These are phyloP conservation scores for Aricia artaxerxes DNA, from an alignment of 2,888 invertebrate species.

Conservation along the genomic window DNA sequence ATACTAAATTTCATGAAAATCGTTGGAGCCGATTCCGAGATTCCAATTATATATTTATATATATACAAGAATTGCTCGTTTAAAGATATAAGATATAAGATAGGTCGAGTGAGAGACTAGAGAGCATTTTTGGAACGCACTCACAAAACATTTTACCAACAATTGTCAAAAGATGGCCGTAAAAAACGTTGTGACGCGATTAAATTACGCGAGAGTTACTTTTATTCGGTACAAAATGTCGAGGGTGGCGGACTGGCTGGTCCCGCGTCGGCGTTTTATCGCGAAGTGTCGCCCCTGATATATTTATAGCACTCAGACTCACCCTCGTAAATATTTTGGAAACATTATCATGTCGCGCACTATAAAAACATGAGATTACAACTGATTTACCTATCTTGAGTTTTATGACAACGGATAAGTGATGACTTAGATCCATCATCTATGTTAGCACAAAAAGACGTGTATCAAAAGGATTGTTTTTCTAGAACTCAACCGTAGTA, in stretches of 20 bases:
- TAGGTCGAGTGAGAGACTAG: too few species aligned
- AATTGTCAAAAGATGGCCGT: conserved; percentile 37
- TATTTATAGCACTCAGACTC: conserved; percentile 67
- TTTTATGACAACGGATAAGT: conserved; percentile 12
- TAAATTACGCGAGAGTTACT: conserved; percentile 64
- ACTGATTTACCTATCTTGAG: conserved; percentile 26
- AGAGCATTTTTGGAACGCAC: neutral
- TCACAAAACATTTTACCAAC: conserved; percentile 22
- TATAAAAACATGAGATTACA: conserved; percentile 31
- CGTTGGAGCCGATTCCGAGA: too few species aligned
- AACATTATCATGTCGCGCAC: conserved; percentile 57
- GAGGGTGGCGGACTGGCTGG: conserved; percentile 43
- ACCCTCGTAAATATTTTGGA: conserved; percentile 61
- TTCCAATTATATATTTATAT: too few species aligned
- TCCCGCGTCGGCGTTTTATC: conserved; percentile 68
- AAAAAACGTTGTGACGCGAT: conserved; percentile 50
- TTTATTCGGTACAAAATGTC: conserved; percentile 55
- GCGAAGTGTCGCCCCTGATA: conserved; percentile 63
- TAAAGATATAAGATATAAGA: neutral
- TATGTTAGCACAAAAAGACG: neutral
- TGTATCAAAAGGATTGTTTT: neutral
- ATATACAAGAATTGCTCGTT: too few species aligned
- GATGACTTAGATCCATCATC: neutral
- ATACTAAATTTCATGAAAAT: too few species aligned
- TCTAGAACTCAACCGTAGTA: neutral